Evolutionary conservation across 2,113 vertebrate species (phyloP).

Genomic region (Vulpes lagopus): DNA sequence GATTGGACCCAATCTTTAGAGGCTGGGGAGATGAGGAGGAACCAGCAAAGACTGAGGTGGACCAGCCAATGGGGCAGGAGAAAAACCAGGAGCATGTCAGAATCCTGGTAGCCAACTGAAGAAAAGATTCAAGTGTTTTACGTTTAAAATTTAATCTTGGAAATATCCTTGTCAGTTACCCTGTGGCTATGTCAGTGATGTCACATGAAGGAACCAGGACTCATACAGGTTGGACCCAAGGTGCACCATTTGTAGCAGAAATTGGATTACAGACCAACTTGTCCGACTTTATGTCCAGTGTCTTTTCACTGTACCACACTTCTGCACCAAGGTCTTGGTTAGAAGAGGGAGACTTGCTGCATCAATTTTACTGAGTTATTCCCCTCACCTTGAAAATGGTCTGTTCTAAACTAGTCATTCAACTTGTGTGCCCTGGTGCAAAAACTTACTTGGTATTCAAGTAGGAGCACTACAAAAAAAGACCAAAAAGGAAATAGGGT

Average conservation of each 20-base stretch:
- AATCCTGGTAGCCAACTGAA: not conserved
- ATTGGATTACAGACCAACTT: not conserved
- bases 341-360: not conserved
- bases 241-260: not conserved
- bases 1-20: not conserved
- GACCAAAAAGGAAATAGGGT: not conserved
- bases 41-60: not conserved
- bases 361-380: not conserved
- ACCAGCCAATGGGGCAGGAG: not conserved
- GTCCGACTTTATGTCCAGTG: not conserved
- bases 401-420: conserved; percentile 36
- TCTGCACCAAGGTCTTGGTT: not conserved
- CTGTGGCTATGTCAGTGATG: not conserved
- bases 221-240: not conserved
- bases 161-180: not conserved
- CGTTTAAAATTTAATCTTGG: not conserved
- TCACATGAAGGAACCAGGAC: not conserved
- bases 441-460: conserved; percentile 3
- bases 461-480: not conserved
- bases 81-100: not conserved
- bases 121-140: conserved; percentile 7
- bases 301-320: not conserved
- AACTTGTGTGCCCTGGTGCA: not conserved
- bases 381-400: not conserved
- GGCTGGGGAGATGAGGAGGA: not conserved